Evolutionary conservation across 2,797 vertebrate genomes (phyloP), one percentile per base, ranked within the genome.

Genomic region (Gymnoscopelus braueri): DNA sequence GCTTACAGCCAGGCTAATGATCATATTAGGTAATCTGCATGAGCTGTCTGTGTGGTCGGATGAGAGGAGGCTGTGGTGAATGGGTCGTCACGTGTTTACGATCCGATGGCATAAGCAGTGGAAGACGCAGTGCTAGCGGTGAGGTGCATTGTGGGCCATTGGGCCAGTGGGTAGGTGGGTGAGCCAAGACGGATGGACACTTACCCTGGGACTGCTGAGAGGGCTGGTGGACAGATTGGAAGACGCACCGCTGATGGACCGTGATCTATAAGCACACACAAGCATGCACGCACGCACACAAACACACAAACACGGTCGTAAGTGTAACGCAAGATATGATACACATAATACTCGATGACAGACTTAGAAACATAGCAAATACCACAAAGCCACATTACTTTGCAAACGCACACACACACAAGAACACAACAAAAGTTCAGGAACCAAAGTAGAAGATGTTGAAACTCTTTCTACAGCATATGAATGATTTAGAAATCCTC

Each of bases 151-250:
- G 71, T 86, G 84, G 83, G 80, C 63, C 67, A 74, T 8, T 52
- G 53, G 63, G 51, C 63, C 26, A 58, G 65, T 50, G 55, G 2
- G 15, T 35, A 39, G 6, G 39, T 32, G 39, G 39, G 6, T 7
- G 39, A 39, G 39, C 6, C n/a, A 24, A 24, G 0, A 47, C 23
- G 58, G 51, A 64, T 7, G 5, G n/a, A 72, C 23, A 94, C 97
- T 98, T 90, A 98, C 97, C 97, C 97, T 93, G 75, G 97, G 97
- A 89, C 97, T 98, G 94, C 96, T 98, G 90, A 98, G 96, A 1
- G 97, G 97, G 85, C 97, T 98, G 84, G 95, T 97, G 89, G 96
- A 98, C 70, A 98, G 94, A 80, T 95, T 95, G 23, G 97, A 98
- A 1, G 96, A 98, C 0, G 97, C 97, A 13, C 97, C 97, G 0